Evolutionary conservation across 2,888 invertebrate genomes (phyloP).

Genomic region (Dicycla oo): DNA sequence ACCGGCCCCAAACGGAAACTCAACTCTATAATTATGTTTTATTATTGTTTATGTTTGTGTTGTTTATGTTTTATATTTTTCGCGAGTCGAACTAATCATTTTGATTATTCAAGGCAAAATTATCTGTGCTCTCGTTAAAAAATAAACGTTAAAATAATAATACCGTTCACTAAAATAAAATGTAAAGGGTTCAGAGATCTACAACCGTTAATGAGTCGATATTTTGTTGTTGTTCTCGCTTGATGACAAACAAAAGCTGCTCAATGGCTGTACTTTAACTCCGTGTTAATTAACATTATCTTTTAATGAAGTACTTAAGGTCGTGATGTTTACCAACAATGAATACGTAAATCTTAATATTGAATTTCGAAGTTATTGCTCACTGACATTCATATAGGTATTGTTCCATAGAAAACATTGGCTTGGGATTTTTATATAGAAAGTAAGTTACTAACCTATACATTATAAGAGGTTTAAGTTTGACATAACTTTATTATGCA

Average conservation of each 20-base stretch:
- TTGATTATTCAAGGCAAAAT: neutral
- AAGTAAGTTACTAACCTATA: too few species aligned
- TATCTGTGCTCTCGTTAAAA: neutral
- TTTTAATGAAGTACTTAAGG: constrained; percentile 5
- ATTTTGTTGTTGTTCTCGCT: constrained; percentile 24
- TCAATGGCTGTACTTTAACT: constrained; percentile 16
- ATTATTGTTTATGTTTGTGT: too few species aligned
- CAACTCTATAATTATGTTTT: too few species aligned
- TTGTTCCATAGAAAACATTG: neutral
- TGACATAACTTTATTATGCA: neutral
- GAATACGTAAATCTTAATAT: neutral
- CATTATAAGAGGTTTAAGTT: neutral
- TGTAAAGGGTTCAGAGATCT: constrained; percentile 7
- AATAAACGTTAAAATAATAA: neutral
- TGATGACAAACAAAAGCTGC: constrained; percentile 24
- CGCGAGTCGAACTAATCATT: neutral
- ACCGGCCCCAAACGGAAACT: neutral
- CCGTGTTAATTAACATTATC: constrained; percentile 28
- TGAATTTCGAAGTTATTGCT: neutral
- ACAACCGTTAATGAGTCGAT: constrained; percentile 24
- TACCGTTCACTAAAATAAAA: neutral
- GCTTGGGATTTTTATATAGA: too few species aligned
- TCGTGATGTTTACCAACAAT: constrained; percentile 7
- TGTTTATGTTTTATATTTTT: too few species aligned
- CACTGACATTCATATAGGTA: neutral